A percentile compares a stretch with the other conserved stretches of the same genome.
These are phyloP conservation scores for Zonotrichia albicollis DNA, from an alignment of 2,797 vertebrate genomes.

Conservation along the genomic window DNA sequence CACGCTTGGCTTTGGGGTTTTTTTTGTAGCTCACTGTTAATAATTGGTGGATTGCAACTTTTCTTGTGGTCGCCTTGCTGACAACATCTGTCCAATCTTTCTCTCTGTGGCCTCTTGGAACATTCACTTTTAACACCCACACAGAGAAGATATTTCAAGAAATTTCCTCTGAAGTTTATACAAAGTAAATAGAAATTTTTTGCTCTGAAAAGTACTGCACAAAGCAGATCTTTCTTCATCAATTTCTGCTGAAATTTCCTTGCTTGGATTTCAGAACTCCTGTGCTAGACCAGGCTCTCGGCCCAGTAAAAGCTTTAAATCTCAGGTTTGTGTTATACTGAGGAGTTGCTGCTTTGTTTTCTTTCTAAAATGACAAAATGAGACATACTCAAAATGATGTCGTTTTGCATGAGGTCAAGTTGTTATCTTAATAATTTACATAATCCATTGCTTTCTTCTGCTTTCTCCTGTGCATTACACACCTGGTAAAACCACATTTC, in stretches of 20 bases:
- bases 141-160: constrained; percentile 82
- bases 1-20: not conserved
- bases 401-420: not conserved
- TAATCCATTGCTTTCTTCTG: not conserved
- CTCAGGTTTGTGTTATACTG: not conserved
- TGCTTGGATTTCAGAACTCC: not conserved
- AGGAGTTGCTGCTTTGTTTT: not conserved
- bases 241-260: constrained; percentile 10
- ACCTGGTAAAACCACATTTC: not conserved
- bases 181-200: constrained; percentile 83
- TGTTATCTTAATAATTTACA: not conserved
- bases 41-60: constrained; percentile 79
- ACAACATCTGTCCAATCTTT: constrained; percentile 82
- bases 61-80: constrained; percentile 78
- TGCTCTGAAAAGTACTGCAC: constrained; percentile 37
- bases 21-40: constrained; percentile 36
- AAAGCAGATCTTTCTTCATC: constrained; percentile 56
- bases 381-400: not conserved
- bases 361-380: not conserved
- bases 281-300: not conserved
- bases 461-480: not conserved
- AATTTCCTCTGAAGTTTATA: constrained; percentile 84
- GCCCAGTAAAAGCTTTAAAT: not conserved
- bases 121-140: constrained; percentile 84
- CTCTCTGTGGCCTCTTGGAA: constrained; percentile 83